phyloP scores from a whole-genome alignment of 2,113 vertebrate species.

The Charina bottae region DNA sequence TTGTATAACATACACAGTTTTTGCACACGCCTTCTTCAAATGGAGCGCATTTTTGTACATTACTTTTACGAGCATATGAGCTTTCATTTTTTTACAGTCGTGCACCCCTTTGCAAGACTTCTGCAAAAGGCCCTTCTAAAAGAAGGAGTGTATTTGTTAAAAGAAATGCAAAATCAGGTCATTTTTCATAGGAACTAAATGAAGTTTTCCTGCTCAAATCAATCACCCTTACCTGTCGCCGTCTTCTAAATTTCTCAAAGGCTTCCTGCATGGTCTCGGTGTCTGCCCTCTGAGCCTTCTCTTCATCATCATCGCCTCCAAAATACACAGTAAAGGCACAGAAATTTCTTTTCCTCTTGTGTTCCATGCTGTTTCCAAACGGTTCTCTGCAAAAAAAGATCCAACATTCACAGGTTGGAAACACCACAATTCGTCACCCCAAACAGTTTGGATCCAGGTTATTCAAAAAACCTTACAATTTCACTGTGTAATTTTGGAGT shows the following conservation, averaged over 20 bases:
- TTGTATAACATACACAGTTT: neutral
- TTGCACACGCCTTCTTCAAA: neutral
- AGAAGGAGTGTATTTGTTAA: neutral
- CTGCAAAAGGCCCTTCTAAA: neutral
- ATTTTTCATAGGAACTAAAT: neutral
- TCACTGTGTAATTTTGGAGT: neutral
- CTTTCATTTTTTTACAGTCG: neutral
- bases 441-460: neutral
- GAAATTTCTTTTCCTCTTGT: neutral
- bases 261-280: neutral
- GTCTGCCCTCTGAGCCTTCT: neutral
- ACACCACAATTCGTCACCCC: neutral
- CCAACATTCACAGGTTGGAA: neutral
- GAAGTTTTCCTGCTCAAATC: neutral
- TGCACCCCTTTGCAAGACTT: neutral
- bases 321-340: constrained; percentile 9
- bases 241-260: constrained; percentile 35
- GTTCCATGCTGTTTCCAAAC: constrained; percentile 4
- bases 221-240: constrained; percentile 19
- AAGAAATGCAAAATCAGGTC: neutral
- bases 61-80: neutral
- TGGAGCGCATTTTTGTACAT: neutral
- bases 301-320: neutral
- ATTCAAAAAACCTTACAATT: neutral
- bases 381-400: neutral